Conservation (phyloP, 2,888 invertebrate genomes). For the Troilus luridus region DNA sequence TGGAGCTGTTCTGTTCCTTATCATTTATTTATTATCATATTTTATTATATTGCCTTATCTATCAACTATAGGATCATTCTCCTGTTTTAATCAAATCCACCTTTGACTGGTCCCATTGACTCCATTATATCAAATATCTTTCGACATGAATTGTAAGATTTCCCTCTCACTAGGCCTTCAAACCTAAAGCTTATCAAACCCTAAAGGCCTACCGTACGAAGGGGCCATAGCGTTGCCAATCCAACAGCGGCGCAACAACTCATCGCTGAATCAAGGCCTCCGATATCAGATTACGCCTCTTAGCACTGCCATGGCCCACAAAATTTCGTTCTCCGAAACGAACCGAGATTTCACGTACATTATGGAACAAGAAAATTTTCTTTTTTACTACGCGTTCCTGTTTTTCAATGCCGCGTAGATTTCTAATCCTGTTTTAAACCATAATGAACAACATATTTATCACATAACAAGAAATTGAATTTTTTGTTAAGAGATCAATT, state of each 20-base stretch:
- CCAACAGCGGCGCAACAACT: too few species aligned
- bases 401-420: constrained; percentile 29
- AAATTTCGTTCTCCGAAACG: constrained; percentile 8
- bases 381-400: constrained; percentile 17
- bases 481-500: not conserved
- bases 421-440: not conserved
- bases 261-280: too few species aligned
- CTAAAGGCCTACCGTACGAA: not conserved
- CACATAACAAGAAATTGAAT: not conserved
- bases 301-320: not conserved
- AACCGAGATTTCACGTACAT: constrained; percentile 14
- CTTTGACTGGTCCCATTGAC: too few species aligned
- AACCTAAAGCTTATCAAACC: not conserved
- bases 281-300: too few species aligned
- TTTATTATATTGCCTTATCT: too few species aligned
- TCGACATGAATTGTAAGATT: too few species aligned
- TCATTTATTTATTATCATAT: too few species aligned
- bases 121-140: too few species aligned
- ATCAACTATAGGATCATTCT: too few species aligned
- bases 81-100: too few species aligned
- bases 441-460: not conserved
- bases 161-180: too few species aligned
- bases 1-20: too few species aligned
- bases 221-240: not conserved
- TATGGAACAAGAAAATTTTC: constrained; percentile 37